These are phyloP conservation scores for Caenorhabditis angaria DNA, from an alignment of 2,888 invertebrate species.

Conservation along the genomic window DNA sequence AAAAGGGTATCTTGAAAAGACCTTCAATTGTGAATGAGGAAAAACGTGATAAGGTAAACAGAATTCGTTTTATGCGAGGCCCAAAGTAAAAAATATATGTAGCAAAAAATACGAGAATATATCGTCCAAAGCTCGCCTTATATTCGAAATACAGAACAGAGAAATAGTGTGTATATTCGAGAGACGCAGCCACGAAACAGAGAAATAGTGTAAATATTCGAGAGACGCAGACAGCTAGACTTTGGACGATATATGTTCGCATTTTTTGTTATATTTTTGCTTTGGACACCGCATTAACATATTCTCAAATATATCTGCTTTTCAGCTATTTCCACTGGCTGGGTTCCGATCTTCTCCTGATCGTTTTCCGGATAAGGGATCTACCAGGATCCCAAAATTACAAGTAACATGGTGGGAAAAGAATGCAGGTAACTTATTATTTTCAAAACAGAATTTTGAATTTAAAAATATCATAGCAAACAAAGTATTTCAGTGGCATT, in stretches of 20 bases:
- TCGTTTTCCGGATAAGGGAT: conserved; percentile 53
- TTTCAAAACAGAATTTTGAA: conserved; percentile 2
- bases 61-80: not conserved
- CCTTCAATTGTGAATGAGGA: conserved; percentile 45
- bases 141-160: no score
- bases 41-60: conserved; percentile 33
- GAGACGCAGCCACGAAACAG: no score
- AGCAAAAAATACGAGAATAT: no score
- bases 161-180: no score
- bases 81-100: no score
- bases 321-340: conserved; percentile 46
- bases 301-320: not conserved
- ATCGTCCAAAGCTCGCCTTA: no score
- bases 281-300: no score
- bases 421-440: conserved; percentile 58
- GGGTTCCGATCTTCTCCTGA: conserved; percentile 57
- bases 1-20: conserved; percentile 64
- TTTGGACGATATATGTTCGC: no score
- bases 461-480: not conserved
- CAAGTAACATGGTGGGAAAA: conserved; percentile 71
- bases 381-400: conserved; percentile 59
- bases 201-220: no score
- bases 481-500: conserved; percentile 57
- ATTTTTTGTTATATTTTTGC: no score
- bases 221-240: no score